Base-by-base conservation (phyloP, 2,888 invertebrate genomes). In the Minunthozetes semirufus region DNA sequence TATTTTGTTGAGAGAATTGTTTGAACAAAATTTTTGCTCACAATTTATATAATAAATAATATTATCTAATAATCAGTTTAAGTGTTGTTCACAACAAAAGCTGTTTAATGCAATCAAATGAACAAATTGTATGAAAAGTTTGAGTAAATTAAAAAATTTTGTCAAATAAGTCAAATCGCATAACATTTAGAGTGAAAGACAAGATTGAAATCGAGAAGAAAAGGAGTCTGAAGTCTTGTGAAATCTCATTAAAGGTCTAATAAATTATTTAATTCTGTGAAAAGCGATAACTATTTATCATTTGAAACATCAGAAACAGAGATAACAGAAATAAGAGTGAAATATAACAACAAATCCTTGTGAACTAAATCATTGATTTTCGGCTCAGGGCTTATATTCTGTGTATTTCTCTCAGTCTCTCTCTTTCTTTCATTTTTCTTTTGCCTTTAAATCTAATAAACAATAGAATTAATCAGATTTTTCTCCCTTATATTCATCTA, bases 201-300 rank as follows among this genome's bases (percentile, higher is more conserved):
- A 42, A 42, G 42, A 13, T 42, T 42, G 56, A 25, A 9, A 22
- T 4, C n/a, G 48, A 56, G 22, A 56, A 25, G 13, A 56, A 56
- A 22, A 56, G 9, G 22, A 22, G 25, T 25, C 13, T 25, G 25
- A 22, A 56, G 56, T 56, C 15, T 33, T 63, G 25, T 63, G 19
- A 33, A 63, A 33, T 33, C 38, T 27, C 63, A 63, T 63, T 63
- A 63, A 63, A 15, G 22, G 33, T 1, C 33, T 46, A 29, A 68
- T 42, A 68, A 68, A 68, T 38, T 68, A 42, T 68, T 68, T 68
- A 68, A 68, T 68, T 68, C 22, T 42, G n/a, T 22, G 19, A 68
- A 68, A 68, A 33, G 29, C 29, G 42, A 38, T 68, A n/a, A 17
- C 68, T 68, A 68, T 68, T 68, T 68, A 68, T 68, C 68, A 68